These are phyloP conservation scores for Nemotelus pantherinus DNA, from an alignment of 2,888 invertebrate genomes.

Conservation along the genomic window DNA sequence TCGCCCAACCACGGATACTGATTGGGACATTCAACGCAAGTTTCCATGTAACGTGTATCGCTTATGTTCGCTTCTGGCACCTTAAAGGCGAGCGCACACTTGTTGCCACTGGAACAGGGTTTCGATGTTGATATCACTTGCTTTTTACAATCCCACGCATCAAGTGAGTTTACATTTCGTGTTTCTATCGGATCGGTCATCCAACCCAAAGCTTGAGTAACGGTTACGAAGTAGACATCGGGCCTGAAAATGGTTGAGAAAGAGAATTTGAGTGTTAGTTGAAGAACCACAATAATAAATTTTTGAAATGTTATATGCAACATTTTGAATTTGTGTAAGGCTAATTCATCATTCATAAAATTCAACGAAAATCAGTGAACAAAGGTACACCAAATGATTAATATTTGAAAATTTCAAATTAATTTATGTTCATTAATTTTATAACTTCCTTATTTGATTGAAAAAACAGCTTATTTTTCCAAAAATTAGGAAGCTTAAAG, in stretches of 20 bases:
- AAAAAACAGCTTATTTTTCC: no score
- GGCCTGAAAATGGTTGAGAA: conserved; percentile 68
- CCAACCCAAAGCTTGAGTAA: conserved; percentile 90
- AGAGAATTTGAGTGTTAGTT: not conserved
- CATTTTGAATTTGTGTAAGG: no score
- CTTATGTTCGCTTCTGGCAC: conserved; percentile 79
- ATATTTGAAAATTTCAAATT: no score
- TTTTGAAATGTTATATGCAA: no score
- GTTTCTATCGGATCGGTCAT: conserved; percentile 84
- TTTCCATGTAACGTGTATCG: conserved; percentile 86
- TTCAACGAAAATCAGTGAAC: no score
- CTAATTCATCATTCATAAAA: no score
- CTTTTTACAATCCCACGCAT: conserved; percentile 84
- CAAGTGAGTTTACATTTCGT: conserved; percentile 75
- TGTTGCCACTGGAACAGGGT: conserved; percentile 82
- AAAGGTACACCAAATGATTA: no score
- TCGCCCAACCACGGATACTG: conserved; percentile 90
- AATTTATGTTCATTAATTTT: no score
- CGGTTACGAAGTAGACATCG: conserved; percentile 87
- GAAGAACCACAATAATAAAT: no score
- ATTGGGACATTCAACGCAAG: conserved; percentile 86
- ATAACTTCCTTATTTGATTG: no score
- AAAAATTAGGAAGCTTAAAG: no score
- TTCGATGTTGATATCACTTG: conserved; percentile 76
- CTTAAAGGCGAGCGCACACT: conserved; percentile 84